Evolutionary conservation across 2,797 vertebrate species (phyloP), one percentile per base, ranked within the genome.

Genomic region (Spheniscus humboldti): DNA sequence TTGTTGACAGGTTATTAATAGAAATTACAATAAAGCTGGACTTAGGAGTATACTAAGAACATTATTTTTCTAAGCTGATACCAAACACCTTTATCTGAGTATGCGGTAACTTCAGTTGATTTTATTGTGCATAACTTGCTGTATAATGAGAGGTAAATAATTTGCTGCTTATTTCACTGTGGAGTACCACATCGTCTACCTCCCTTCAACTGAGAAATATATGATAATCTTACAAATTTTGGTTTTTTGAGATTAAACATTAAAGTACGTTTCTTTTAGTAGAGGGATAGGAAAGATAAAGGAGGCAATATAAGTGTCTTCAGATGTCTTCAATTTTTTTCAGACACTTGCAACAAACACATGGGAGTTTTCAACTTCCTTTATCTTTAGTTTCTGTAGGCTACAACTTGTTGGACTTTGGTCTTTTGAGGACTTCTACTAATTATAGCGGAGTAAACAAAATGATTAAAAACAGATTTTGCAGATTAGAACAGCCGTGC

Each of bases 171-270:
- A 23, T 78, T 93, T 92, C 37, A 24, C 28, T 47, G 11, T 37
- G 56, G 17, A 1, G 0, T 78, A 12, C 37, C 7, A 14, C 13
- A 7, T 53, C 0, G 2, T 60, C 35, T 24, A 88, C 33, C 13
- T 80, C 22, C 19, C 17, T 88, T 85, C 77, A 22, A 13, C 2
- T 57, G 41, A 47, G 37, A 86, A 68, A 37, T 56, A 11, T n/a
- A 6, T 50, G 4, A 33, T 77, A 37, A n/a, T 71, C 9, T 52
- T 62, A 28, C 0, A 2, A 27, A 20, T 62, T 47, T 66, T n/a
- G 27, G 0, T 2, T 17, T 74, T 53, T 85, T 79, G 22, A 37
- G 19, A n/a, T 56, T 23, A 76, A 77, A 30, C 25, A 69, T 71
- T 33, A 4, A 77, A 37, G 22, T 47, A 75, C 2, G 1, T 73